A percentile compares a stretch with the other conserved stretches of the same genome.
These are phyloP conservation scores for Brachyistius frenatus DNA, from an alignment of 2,113 vertebrate genomes.

Conservation along the genomic window DNA sequence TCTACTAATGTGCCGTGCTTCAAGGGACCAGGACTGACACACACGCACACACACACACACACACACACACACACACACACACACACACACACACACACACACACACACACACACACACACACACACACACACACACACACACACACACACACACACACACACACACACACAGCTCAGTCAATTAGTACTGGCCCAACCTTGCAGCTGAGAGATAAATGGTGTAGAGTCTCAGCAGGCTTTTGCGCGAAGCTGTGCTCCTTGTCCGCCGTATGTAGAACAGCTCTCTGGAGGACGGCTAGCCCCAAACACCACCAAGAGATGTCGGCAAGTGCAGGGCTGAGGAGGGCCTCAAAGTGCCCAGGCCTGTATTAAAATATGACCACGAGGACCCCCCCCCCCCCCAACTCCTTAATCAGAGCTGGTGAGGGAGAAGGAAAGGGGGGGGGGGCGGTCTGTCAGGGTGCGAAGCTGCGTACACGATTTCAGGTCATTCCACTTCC, in stretches of 20 bases:
- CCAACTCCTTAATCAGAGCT: conserved; percentile 53
- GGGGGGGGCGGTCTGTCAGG: conserved; percentile 18
- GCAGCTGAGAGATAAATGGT: conserved; percentile 80
- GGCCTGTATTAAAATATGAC: conserved; percentile 67
- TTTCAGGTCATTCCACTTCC: conserved; percentile 57
- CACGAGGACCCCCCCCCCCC: conserved; percentile 55
- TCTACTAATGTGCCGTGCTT: conserved; percentile 70
- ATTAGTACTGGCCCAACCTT: conserved; percentile 80
- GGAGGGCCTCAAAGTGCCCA: conserved; percentile 53
- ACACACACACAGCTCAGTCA: conserved; percentile 68
- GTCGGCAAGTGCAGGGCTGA: conserved; percentile 44
- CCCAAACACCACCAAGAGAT: conserved; percentile 60
- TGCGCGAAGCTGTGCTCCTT: conserved; percentile 70
- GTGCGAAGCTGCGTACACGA: conserved; percentile 36
- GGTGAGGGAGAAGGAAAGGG: conserved; percentile 15
- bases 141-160: conserved; percentile 25
- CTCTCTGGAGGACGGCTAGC: conserved; percentile 71
- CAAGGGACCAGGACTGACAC: conserved; percentile 62
- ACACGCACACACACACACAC: conserved; percentile 39
- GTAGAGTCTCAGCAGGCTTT: conserved; percentile 78
- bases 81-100: conserved; percentile 38
- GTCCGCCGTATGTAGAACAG: conserved; percentile 80
- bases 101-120: conserved; percentile 5
- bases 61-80: neutral
- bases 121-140: conserved; percentile 39